A percentile compares a stretch with the other conserved stretches of the same genome.
Conservation (phyloP, 2,888 invertebrate genomes). For the Ferrisia virgata region DNA sequence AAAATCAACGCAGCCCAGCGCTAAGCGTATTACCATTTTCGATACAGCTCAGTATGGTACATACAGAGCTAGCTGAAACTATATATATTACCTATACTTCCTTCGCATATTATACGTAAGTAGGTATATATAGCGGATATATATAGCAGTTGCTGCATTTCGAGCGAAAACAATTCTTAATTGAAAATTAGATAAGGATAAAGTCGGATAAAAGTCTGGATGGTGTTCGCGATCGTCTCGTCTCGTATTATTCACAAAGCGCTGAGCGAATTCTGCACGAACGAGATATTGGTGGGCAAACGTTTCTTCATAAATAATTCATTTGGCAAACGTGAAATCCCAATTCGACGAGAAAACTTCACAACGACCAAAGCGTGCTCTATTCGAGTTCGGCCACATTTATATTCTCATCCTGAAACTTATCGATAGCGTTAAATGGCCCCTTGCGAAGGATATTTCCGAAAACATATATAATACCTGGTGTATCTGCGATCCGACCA, state of each 20-base stretch:
- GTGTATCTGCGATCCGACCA: background rate
- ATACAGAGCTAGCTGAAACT: too few species aligned
- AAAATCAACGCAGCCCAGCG: background rate
- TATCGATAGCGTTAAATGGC: slow-evolving; percentile 24
- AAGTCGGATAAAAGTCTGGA: slow-evolving; percentile 10
- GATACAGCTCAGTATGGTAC: background rate
- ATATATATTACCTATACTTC: background rate
- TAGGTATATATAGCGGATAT: too few species aligned
- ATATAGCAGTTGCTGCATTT: background rate
- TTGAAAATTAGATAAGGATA: slow-evolving; percentile 30
- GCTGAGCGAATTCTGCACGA: background rate
- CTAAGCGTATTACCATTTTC: background rate
- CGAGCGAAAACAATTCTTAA: slow-evolving; percentile 22
- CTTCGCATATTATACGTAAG: too few species aligned
- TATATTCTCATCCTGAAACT: slow-evolving; percentile 27
- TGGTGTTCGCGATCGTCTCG: background rate
- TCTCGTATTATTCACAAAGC: background rate
- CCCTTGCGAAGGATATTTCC: slow-evolving; percentile 1
- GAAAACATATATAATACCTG: slow-evolving; percentile 1
- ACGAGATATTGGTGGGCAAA: background rate
- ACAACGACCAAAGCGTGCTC: background rate
- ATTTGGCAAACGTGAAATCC: slow-evolving; percentile 21
- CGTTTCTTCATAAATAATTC: slow-evolving; percentile 32
- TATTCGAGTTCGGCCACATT: background rate
- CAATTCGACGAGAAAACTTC: slow-evolving; percentile 20